Conservation (phyloP, 2,888 invertebrate genomes). For the Cephus sareptanus region DNA sequence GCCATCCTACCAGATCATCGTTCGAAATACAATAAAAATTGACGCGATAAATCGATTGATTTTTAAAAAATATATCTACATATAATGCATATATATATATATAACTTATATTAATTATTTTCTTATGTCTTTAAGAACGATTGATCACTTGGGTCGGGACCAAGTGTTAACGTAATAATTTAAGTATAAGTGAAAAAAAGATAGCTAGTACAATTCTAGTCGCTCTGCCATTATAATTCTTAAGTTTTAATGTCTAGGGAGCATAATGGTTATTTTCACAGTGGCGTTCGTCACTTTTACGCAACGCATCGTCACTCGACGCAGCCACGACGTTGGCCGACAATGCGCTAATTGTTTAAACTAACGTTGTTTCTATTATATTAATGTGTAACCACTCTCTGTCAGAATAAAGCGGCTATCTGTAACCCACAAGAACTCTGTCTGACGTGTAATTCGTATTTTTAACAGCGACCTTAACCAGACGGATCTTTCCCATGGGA, state of each 20-base stretch:
- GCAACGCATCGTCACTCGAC: not conserved
- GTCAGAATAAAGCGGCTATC: constrained; percentile 20
- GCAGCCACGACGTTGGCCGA: not conserved
- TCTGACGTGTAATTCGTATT: not conserved
- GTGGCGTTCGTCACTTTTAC: not conserved
- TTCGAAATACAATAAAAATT: not conserved
- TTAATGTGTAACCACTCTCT: constrained; percentile 15
- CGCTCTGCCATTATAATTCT: not conserved
- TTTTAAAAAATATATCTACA: not conserved
- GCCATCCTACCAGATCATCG: not conserved
- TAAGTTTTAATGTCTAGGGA: not conserved
- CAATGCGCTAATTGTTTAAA: not conserved
- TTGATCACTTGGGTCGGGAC: not conserved
- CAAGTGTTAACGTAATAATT: not conserved
- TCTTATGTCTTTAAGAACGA: not conserved
- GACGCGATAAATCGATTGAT: not conserved
- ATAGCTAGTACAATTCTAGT: not conserved
- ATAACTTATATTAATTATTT: not conserved
- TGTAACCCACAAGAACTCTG: constrained; percentile 5
- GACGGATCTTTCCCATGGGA: not conserved
- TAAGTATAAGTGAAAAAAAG: not conserved
- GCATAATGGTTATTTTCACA: not conserved
- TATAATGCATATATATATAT: not conserved
- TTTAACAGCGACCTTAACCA: not conserved
- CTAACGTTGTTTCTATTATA: not conserved